Conservation (phyloP, 2,797 vertebrate genomes). For the Delichon dasypus region DNA sequence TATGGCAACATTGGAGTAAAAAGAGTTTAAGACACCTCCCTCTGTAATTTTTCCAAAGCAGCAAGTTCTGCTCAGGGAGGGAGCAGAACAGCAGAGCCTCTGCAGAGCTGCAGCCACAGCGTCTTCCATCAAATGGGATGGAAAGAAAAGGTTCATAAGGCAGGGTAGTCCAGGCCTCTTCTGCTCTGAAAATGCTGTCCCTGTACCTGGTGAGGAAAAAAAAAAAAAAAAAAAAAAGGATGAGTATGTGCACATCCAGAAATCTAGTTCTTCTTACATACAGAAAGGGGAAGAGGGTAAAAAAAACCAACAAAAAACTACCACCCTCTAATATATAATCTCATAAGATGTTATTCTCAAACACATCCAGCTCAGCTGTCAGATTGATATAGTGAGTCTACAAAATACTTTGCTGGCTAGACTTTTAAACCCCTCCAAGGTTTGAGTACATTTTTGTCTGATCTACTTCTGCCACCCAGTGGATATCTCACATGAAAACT, state of each 20-base stretch:
- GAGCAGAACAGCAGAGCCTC: background rate
- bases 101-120: background rate
- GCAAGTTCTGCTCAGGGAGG: background rate
- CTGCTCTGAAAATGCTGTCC: background rate
- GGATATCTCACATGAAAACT: background rate
- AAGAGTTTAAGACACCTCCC: background rate
- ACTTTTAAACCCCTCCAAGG: background rate
- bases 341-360: background rate
- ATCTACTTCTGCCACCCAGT: constrained; percentile 58
- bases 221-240: background rate
- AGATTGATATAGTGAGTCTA: background rate
- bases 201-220: background rate
- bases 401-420: background rate
- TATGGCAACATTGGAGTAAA: background rate
- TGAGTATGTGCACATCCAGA: background rate
- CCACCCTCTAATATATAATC: background rate
- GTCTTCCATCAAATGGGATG: background rate
- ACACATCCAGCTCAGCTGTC: background rate
- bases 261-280: background rate
- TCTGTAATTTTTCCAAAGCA: background rate
- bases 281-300: background rate
- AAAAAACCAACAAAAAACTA: background rate
- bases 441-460: background rate
- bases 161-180: background rate
- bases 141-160: background rate